Evolutionary conservation across 2,888 invertebrate species (phyloP), one percentile per base, ranked within the genome.

Genomic region (Hymenopus coronatus): DNA sequence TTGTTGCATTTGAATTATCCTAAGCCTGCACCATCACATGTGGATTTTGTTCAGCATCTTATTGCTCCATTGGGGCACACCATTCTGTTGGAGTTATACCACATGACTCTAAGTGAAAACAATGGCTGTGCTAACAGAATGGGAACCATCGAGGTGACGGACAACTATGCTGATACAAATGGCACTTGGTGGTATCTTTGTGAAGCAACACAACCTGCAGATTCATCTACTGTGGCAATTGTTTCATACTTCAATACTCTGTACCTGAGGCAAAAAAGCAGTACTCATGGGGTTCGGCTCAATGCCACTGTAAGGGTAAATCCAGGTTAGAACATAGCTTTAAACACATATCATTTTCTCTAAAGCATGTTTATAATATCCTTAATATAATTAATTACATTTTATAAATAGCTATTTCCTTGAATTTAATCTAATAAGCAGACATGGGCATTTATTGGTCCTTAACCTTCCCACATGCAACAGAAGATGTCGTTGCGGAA

Each of bases 181-280:
- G 96, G 96, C 81, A 96, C 96, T 0, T 93, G 94, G 88, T 96
- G 96, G 96, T 94, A 94, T 54, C 93, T 96, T 54, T 96, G 96
- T 91, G 94, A 94, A 90, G 92, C 93, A 15, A 33, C 70, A 28
- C 88, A 90, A 54, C 90, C 90, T 40, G 91, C 92, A 0, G 84
- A 20, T n/a, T 88, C 88, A 8, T 88, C 84, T 7, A 94, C 94
- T 0, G 93, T 95, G 88, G 94, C 96, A 90, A 95, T 96, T 91
- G 95, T 95, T 90, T 96, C 96, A 0, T 96, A 96, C 92, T 93
- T 96, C 20, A 96, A 96, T 93, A 95, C 96, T 0, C 92, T 96
- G 90, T 94, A 95, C 90, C 93, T 96, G 88, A 94, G 95, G 70
- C 96, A 96, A 92, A 93, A 92, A 90, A 92, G 93, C 90, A 93